Base-by-base conservation (phyloP, 1,140 invertebrate species). In the Drosophila nasuta region DNA sequence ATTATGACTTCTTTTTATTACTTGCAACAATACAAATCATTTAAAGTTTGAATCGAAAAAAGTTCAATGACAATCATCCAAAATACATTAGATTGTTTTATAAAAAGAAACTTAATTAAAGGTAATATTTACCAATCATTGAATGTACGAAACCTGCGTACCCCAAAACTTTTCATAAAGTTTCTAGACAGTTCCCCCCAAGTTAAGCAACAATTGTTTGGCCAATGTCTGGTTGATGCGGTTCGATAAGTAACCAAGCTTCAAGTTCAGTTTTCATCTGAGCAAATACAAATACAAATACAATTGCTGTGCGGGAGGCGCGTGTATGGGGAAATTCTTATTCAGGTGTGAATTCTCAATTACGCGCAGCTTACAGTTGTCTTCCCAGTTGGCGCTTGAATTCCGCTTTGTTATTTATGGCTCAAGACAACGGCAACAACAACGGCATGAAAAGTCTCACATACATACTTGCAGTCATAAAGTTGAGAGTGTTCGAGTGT, bases 391-490 rank as follows among this genome's bases (percentile, higher is more conserved):
- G 20, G 54, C 15, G 35, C 54, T 57, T 56, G 35, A 52, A 64
- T 64, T 64, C 49, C 62, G 20, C 10, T 8, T n/a, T 41, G 8
- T 69, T 68, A 74, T 74, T 74, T 69, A 74, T 74, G 71, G n/a
- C 28, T 5, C 20, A 13, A 48, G 64, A 57, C 41, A 67, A 46
- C 10, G 54, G 10, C 54, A 41, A 25, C 30, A 20, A 33, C 63
- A 58, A 25, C 33, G 20, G 20, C 20, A 25, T 25, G 35, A 52
- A 46, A 54, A 33, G 15, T n/a, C 8, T 25, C 51, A 64, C 59
- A 62, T n/a, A 62, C 48, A 30, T 3, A 2, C 17, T 25, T 5
- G 43, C 5, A 45, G 20, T 13, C 2, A 8, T 2, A 13, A 41
- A 20, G 5, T 15, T 4, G 30, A 33, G 10, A 43, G 13, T 43